These are phyloP conservation scores for Sebastes hubbsi DNA, from an alignment of 2,797 vertebrate genomes.

Conservation along the genomic window DNA sequence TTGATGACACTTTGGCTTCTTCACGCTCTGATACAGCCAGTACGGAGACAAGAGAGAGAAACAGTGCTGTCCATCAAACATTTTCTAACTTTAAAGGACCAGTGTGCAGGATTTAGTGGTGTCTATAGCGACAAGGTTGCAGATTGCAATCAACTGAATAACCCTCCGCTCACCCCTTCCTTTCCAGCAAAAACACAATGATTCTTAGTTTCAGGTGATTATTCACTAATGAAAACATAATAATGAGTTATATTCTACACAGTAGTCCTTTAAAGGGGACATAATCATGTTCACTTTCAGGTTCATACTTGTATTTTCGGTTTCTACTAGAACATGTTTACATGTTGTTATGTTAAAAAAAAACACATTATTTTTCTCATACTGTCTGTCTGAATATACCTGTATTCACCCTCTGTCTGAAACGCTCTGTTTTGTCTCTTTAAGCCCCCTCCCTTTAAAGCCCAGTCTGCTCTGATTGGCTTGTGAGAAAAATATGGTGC, in stretches of 20 bases:
- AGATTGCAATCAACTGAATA: too few relatives aligned
- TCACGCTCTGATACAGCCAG: slow-evolving; percentile 56
- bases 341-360: not conserved
- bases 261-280: not conserved
- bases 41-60: slow-evolving; percentile 5
- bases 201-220: not conserved
- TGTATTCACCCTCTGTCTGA: not conserved
- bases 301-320: not conserved
- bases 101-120: not conserved
- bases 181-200: not conserved
- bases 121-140: not conserved
- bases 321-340: not conserved
- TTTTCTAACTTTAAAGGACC: not conserved
- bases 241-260: not conserved
- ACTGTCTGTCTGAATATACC: too few relatives aligned
- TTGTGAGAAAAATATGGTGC: not conserved
- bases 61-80: slow-evolving; percentile 12
- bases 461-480: not conserved
- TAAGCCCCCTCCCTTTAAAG: not conserved
- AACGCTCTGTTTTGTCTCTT: not conserved
- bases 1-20: slow-evolving; percentile 62
- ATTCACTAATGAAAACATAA: not conserved
- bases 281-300: not conserved
- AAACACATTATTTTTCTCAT: too few relatives aligned
- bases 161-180: not conserved